phyloP scores from a whole-genome alignment of 2,113 vertebrate genomes.

The Lophura nycthemera region DNA sequence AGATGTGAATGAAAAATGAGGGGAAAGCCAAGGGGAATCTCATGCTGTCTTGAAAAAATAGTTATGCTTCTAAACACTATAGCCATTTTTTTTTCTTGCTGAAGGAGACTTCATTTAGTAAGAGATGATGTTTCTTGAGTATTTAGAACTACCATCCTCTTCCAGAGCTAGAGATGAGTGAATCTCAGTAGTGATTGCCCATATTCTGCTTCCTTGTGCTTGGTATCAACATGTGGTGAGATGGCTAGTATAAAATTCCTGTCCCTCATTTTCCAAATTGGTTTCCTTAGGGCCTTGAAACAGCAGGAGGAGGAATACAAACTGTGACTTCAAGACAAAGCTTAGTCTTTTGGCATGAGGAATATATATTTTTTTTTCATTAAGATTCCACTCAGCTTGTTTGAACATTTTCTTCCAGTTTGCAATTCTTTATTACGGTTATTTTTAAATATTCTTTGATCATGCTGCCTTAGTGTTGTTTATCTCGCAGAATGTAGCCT shows the following conservation, averaged over 20 bases:
- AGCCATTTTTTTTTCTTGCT: neutral
- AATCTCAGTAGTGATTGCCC: neutral
- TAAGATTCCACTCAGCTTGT: neutral
- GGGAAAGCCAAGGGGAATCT: neutral
- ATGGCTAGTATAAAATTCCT: neutral
- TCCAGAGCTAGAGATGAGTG: neutral
- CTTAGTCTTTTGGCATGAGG: neutral
- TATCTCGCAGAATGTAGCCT: constrained; percentile 31
- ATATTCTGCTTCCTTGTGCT: neutral
- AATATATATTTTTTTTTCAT: constrained; percentile 3
- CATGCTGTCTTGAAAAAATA: neutral
- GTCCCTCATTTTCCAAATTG: neutral
- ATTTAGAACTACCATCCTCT: neutral
- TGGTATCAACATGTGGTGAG: neutral
- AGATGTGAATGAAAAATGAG: neutral
- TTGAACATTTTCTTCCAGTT: neutral
- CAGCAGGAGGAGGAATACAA: neutral
- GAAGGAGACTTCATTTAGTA: neutral
- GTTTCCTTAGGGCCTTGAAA: neutral
- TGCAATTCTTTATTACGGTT: neutral
- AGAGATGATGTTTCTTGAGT: neutral
- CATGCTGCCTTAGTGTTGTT: constrained; percentile 11
- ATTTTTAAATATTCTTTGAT: constrained; percentile 41
- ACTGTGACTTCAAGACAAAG: neutral
- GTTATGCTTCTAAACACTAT: neutral